Percentiles rank a stretch among this genome's conserved stretches.
Evolutionary conservation across 1,140 invertebrate genomes (phyloP).

Genomic region (Phortica variegata): DNA sequence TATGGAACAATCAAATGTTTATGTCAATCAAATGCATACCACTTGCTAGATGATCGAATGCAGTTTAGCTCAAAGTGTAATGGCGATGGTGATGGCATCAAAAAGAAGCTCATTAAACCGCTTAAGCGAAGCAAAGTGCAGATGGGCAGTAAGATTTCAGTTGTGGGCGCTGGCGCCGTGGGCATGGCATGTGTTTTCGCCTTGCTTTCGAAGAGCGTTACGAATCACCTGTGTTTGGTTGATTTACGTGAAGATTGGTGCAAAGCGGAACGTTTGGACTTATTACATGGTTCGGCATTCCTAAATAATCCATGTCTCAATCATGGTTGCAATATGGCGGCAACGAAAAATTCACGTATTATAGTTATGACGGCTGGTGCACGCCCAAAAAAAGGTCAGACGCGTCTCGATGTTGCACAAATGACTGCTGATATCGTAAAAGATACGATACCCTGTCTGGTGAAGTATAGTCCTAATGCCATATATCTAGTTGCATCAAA

Average conservation of each 20-base stretch:
- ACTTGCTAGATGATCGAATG: too few species aligned
- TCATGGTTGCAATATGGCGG: background rate
- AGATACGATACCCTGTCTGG: background rate
- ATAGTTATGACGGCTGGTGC: conserved; percentile 7
- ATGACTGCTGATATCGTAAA: conserved; percentile 43
- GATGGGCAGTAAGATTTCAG: conserved; percentile 17
- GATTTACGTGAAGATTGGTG: conserved; percentile 4
- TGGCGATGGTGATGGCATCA: too few species aligned
- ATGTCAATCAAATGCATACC: too few species aligned
- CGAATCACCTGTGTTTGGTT: conserved; percentile 15
- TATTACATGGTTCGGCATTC: conserved; percentile 15
- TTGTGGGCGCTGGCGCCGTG: conserved; percentile 17
- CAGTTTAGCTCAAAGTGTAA: too few species aligned
- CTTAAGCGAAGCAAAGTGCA: conserved; percentile 5
- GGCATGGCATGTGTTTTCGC: conserved; percentile 19
- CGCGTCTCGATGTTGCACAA: conserved; percentile 78
- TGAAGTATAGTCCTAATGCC: background rate
- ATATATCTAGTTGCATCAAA: background rate
- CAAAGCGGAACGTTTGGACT: conserved; percentile 7
- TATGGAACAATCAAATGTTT: too few species aligned
- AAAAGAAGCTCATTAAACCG: too few species aligned
- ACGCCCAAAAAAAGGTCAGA: conserved; percentile 48
- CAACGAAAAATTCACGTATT: conserved; percentile 14
- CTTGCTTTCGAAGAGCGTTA: conserved; percentile 12
- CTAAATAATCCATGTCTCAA: conserved; percentile 9